A percentile compares a stretch with the other conserved stretches of the same genome.
Evolutionary conservation across 2,888 invertebrate species (phyloP).

Genomic region (Apocheima hispidaria): DNA sequence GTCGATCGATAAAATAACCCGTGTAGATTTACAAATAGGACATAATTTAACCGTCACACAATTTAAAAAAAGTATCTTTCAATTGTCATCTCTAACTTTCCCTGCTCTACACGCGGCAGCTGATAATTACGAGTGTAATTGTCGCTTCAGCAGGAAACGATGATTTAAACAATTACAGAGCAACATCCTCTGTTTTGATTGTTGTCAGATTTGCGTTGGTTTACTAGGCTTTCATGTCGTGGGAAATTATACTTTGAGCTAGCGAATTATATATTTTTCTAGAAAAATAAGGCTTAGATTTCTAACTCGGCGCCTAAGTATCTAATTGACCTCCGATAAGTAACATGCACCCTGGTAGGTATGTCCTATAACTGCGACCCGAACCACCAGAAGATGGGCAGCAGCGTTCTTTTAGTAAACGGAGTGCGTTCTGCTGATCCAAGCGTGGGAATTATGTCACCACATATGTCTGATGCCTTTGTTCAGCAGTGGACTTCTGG

Average conservation of each 20-base stretch:
- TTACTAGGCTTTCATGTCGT: constrained; percentile 7
- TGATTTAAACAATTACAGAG: constrained; percentile 55
- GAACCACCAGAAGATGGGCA: too few relatives aligned
- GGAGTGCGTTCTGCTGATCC: too few relatives aligned
- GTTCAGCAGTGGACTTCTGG: too few relatives aligned
- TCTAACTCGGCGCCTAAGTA: too few relatives aligned
- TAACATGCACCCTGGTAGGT: too few relatives aligned
- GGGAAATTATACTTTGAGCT: constrained; percentile 1
- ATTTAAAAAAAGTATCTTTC: not conserved
- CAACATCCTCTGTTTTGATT: constrained; percentile 45
- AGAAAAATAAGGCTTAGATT: too few relatives aligned
- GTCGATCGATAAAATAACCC: not conserved
- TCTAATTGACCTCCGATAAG: too few relatives aligned
- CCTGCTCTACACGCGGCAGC: constrained; percentile 42
- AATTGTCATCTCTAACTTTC: constrained; percentile 33
- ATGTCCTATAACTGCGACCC: too few relatives aligned
- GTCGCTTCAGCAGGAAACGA: constrained; percentile 56
- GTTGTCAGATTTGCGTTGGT: constrained; percentile 36
- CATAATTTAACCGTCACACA: not conserved
- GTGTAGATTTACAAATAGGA: not conserved
- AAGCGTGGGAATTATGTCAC: too few relatives aligned
- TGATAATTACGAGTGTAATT: constrained; percentile 46
- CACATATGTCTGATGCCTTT: too few relatives aligned
- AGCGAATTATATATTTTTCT: not conserved
- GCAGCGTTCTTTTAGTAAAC: too few relatives aligned